Base-by-base conservation (phyloP, 2,797 vertebrate species). In the Rhyacichthys aspro region DNA sequence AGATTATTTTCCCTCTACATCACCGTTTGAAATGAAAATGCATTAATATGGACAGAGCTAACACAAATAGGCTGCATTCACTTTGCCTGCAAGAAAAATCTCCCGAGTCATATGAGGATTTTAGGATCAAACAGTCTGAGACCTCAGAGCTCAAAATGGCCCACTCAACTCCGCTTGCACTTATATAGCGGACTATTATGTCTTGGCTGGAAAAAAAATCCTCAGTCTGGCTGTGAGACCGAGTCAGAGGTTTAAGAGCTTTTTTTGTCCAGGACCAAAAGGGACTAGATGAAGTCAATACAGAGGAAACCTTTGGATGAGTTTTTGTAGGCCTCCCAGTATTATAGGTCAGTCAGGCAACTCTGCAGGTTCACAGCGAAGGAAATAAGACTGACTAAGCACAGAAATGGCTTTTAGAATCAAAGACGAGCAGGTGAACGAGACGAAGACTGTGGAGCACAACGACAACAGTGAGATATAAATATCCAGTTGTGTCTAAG, bases 161-260 rank as follows among this genome's bases (percentile, higher is more conserved):
- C 67, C 76, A 69, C 63, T 88, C 77, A 67, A 60, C 70, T 76
- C 75, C 36, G 43, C 65, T 84, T 55, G 69, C 63, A 65, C 50
- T 69, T 73, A 68, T 78, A 70, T 55, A 70, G 73, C 44, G 11
- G 63, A 81, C 74, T 81, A 81, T 84, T 79, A 81, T 57, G 56
- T 56, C 71, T 70, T 59, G 17, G 46, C 56, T 23, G 56, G 64
- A 57, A 75, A 69, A 75, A 69, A 74, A 79, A 7, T 78, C 61
- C 41, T 82, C 63, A 62, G 76, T 55, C 32, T 41, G 34, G 63
- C 59, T 70, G 68, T 56, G 64, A 71, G 70, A 72, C 54, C 58
- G 63, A 82, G 85, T 83, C 79, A 79, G 45, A 63, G 69, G 85
- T 81, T 84, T 78, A 83, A 85, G 67, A 79, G 81, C 45, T 55